Evolutionary conservation across 2,888 invertebrate genomes (phyloP).

Genomic region (Drosophila kambysellisi): DNA sequence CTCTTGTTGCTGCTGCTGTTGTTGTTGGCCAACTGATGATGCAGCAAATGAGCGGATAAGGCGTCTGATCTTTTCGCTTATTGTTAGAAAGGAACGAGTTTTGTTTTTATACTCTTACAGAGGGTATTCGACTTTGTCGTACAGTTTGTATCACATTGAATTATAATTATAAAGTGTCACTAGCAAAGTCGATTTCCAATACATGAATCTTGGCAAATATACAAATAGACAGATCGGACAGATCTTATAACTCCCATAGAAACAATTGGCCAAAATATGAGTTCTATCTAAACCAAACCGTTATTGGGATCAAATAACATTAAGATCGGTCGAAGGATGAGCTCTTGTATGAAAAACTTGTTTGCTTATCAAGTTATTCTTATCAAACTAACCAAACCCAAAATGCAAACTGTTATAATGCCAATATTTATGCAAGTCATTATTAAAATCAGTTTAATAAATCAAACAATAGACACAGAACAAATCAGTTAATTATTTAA

Average conservation of each 20-base stretch:
- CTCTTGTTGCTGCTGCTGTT: slow-evolving; percentile 6
- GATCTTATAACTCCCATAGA: background rate
- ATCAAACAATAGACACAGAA: background rate
- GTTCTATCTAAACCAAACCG: background rate
- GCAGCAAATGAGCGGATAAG: slow-evolving; percentile 54
- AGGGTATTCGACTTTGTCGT: background rate
- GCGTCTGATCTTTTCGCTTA: slow-evolving; percentile 59
- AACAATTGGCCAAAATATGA: background rate
- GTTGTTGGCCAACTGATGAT: slow-evolving; percentile 52
- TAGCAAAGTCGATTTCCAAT: too few species aligned
- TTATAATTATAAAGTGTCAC: background rate
- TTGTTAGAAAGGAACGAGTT: slow-evolving; percentile 66
- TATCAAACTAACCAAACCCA: background rate
- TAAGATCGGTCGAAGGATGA: background rate
- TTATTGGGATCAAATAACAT: background rate
- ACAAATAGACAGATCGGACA: background rate
- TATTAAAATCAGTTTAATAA: background rate
- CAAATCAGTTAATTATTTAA: background rate
- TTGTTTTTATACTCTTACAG: slow-evolving; percentile 25
- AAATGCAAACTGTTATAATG: background rate
- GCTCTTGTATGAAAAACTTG: background rate
- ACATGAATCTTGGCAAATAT: background rate
- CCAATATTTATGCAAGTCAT: background rate
- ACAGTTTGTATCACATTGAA: background rate
- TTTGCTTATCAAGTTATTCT: background rate